Evolutionary conservation across 2,113 vertebrate species (phyloP).

Genomic region (Corythornis madagascariensis): DNA sequence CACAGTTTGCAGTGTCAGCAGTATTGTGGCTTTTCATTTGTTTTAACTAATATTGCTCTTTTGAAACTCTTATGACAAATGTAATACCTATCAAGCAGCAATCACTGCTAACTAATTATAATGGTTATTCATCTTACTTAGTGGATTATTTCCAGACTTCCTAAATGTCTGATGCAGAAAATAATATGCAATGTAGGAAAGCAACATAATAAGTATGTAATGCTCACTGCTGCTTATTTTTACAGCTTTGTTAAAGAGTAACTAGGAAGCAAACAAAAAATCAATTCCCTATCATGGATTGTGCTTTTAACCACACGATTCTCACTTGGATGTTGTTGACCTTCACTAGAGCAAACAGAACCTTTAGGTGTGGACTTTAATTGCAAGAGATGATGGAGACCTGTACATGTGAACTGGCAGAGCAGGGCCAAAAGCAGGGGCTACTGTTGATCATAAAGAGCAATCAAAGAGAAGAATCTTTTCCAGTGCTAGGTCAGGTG

Average conservation of each 20-base stretch:
- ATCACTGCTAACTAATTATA: background rate
- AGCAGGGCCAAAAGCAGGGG: background rate
- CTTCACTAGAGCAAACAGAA: background rate
- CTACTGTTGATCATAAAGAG: background rate
- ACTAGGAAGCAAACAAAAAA: background rate
- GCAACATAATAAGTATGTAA: background rate
- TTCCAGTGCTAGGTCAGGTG: background rate
- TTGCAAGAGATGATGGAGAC: background rate
- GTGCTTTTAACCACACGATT: background rate
- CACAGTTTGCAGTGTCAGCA: background rate
- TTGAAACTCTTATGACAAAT: background rate
- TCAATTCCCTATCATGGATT: background rate
- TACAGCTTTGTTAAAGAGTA: background rate
- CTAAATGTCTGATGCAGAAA: slow-evolving; percentile 30
- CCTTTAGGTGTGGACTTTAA: background rate
- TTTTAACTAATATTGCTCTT: background rate
- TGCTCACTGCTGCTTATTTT: background rate
- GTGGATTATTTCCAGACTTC: slow-evolving; percentile 47
- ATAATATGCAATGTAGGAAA: background rate
- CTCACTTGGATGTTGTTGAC: background rate
- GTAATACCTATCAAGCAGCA: background rate
- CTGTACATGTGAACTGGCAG: background rate
- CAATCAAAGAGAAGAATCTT: background rate
- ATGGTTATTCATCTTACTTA: background rate
- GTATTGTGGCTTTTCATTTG: background rate